phyloP scores from a whole-genome alignment of 2,797 vertebrate species.

The Melanotaenia trifasciata region DNA sequence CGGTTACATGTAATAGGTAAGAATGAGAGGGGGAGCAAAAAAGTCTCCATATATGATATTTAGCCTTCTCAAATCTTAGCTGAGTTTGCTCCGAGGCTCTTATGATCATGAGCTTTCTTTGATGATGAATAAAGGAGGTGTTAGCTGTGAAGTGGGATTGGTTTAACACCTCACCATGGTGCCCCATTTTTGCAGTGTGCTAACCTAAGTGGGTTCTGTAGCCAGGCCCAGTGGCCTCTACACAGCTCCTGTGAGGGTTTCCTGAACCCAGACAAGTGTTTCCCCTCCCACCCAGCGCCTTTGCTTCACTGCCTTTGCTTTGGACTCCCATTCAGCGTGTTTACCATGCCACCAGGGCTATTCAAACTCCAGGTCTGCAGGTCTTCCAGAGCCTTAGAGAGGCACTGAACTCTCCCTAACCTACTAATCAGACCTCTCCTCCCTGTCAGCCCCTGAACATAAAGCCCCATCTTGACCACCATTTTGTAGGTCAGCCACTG shows the following conservation, averaged over 20 bases:
- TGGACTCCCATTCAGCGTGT: conserved; percentile 73
- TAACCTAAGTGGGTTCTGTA: conserved; percentile 64
- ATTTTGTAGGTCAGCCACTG: conserved; percentile 86
- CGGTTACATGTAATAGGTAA: neutral
- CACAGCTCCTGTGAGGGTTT: conserved; percentile 76
- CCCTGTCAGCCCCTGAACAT: conserved; percentile 81
- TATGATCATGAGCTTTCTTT: conserved; percentile 45
- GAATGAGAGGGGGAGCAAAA: neutral
- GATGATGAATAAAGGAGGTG: conserved; percentile 58
- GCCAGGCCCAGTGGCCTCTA: conserved; percentile 71
- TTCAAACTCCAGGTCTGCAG: conserved; percentile 73
- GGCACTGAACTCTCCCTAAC: conserved; percentile 81
- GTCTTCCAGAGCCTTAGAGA: conserved; percentile 76
- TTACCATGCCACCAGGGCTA: conserved; percentile 78
- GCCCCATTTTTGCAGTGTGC: conserved; percentile 48
- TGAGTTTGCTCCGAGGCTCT: conserved; percentile 24
- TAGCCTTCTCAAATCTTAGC: conserved; percentile 13
- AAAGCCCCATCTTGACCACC: conserved; percentile 84
- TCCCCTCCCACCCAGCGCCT: conserved; percentile 71
- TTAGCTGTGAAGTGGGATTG: conserved; percentile 72
- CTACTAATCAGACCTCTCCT: conserved; percentile 84
- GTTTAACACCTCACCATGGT: conserved; percentile 72
- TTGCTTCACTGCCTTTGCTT: conserved; percentile 73
- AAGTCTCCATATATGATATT: conserved; percentile 40
- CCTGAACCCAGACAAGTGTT: conserved; percentile 82